Conservation (phyloP, 2,797 vertebrate genomes). For the Falco naumanni region DNA sequence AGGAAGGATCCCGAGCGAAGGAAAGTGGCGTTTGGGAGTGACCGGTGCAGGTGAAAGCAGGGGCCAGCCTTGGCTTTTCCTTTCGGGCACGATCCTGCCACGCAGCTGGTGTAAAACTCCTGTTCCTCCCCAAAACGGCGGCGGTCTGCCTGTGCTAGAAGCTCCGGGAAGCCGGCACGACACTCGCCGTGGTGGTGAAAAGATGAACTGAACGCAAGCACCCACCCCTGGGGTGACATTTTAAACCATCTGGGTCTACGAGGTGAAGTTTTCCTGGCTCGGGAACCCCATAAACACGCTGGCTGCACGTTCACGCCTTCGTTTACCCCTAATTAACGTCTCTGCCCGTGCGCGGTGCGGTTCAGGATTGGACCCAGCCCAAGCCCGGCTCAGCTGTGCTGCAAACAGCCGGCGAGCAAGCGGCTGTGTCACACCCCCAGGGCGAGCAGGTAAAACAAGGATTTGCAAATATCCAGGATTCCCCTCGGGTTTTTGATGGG, state of each 20-base stretch:
- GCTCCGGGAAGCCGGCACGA: background rate
- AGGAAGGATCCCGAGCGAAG: too few relatives aligned
- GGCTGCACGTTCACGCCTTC: background rate
- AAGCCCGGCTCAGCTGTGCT: background rate
- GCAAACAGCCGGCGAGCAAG: background rate
- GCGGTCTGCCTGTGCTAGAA: background rate
- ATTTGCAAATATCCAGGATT: rapidly evolving
- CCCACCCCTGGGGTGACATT: background rate
- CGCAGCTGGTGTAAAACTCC: rapidly evolving
- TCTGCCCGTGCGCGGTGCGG: rapidly evolving
- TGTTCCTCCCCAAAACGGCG: background rate
- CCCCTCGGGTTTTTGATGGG: background rate
- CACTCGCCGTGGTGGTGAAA: background rate
- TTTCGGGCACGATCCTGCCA: background rate
- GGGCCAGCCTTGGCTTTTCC: background rate
- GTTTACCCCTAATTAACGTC: background rate
- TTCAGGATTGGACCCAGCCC: background rate
- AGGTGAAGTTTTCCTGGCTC: background rate
- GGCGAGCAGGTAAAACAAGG: background rate
- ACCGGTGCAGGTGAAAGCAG: background rate
- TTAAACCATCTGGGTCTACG: background rate
- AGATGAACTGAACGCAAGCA: background rate
- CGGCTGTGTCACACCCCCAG: background rate
- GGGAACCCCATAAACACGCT: background rate
- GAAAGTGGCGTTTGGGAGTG: background rate